Base-by-base conservation (phyloP, 2,888 invertebrate species). In the Acronicta psi region DNA sequence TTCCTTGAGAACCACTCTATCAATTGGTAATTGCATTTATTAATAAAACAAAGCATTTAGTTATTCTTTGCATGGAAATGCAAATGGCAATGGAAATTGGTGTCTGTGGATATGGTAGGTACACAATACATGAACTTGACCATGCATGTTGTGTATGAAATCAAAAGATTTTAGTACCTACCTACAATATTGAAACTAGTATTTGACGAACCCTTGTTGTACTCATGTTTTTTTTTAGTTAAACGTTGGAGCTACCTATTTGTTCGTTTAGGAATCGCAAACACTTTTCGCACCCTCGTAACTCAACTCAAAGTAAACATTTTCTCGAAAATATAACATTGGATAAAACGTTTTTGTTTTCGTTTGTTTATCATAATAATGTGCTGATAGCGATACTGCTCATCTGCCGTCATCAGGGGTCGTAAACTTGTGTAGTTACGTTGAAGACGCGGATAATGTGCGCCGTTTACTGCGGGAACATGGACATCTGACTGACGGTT, bases 371-470 rank as follows among this genome's bases (percentile, higher is more conserved):
- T 43, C 49, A 53, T 60, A 60, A 57, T 44, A 50, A 37, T 25
- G 20, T 17, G 43, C 44, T 56, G 69, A 62, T 62, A 52, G 63
- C 16, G 37, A 14, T 13, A n/a, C 14, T 36, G 40, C 40, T 38
- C 18, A 59, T 29, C 50, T 17, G 38, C 46, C 18, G 51, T 56
- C 67, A 59, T 46, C 55, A 43, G 25, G 17, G 42, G 18, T 56
- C 52, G 59, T 73, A 61, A 72, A 69, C 60, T 55, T 45, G 10
- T 42, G 52, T 63, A 54, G 59, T 65, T 56, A 25, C 38, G 42
- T 55, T 53, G 43, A 69, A 59, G 58, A 61, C 47, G 43, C 18
- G 46, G 37, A 59, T 71, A 60, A 72, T 69, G 55, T 34, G 16
- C n/a, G 13, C 36, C 44, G 52, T 47, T 64, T 53, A 45, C 52